Evolutionary conservation across 1,140 invertebrate species (phyloP).

Genomic region (Danaus plexippus): DNA sequence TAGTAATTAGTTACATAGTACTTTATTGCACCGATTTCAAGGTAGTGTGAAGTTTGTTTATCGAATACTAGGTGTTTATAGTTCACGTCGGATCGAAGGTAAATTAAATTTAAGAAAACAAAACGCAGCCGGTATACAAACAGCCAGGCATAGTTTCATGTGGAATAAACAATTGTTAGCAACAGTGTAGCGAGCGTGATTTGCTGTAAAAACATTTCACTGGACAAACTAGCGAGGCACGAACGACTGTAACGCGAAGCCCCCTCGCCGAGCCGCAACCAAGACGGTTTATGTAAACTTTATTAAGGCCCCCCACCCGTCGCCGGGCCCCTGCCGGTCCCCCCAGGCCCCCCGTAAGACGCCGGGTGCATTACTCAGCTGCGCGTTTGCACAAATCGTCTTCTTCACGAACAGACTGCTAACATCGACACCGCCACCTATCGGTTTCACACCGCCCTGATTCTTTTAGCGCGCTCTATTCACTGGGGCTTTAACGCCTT

Average conservation of each 20-base stretch:
- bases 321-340: slow-evolving; percentile 27
- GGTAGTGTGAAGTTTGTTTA: no score
- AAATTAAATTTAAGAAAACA: slow-evolving; percentile 4
- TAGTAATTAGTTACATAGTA: no score
- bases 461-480: slow-evolving; percentile 5
- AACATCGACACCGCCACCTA: slow-evolving; percentile 36
- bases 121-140: not conserved
- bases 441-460: slow-evolving; percentile 38
- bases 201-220: slow-evolving; percentile 55
- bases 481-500: no score
- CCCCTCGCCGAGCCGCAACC: slow-evolving; percentile 34
- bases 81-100: no score
- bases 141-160: not conserved
- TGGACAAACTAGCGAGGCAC: slow-evolving; percentile 40
- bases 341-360: slow-evolving; percentile 49
- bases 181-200: slow-evolving; percentile 60
- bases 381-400: slow-evolving; percentile 60
- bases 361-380: slow-evolving; percentile 55
- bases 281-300: slow-evolving; percentile 65
- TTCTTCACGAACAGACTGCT: slow-evolving; percentile 53
- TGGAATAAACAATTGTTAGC: slow-evolving; percentile 14
- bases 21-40: no score
- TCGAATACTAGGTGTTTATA: no score
- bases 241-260: slow-evolving; percentile 48
- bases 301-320: slow-evolving; percentile 50